Evolutionary conservation across 2,888 invertebrate species (phyloP).

Genomic region (Xylocampa areola): DNA sequence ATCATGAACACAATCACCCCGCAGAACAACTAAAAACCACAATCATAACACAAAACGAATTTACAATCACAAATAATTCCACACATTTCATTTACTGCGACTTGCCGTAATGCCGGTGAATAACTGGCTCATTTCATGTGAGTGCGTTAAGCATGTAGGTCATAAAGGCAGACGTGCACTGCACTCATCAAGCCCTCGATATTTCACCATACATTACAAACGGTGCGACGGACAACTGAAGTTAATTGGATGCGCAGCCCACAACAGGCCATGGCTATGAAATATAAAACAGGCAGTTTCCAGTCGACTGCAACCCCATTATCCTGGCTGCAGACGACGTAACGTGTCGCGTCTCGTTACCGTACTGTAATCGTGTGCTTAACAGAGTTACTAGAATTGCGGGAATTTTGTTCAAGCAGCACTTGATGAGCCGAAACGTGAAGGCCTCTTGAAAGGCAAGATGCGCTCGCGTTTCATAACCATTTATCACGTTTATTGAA

Average conservation of each 20-base stretch:
- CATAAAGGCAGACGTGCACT: slow-evolving; percentile 69
- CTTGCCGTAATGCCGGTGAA: slow-evolving; percentile 52
- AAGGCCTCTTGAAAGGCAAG: slow-evolving; percentile 26
- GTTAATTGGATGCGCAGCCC: slow-evolving; percentile 86
- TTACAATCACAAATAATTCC: slow-evolving; percentile 42
- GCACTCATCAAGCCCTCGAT: slow-evolving; percentile 81
- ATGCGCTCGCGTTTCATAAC: slow-evolving; percentile 15
- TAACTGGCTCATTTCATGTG: slow-evolving; percentile 53
- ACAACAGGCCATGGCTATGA: slow-evolving; percentile 74
- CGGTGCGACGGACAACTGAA: slow-evolving; percentile 79
- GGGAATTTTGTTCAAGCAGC: slow-evolving; percentile 69
- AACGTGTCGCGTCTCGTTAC: slow-evolving; percentile 63
- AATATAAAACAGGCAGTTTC: slow-evolving; percentile 78
- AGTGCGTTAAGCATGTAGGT: slow-evolving; percentile 63
- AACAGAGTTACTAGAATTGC: slow-evolving; percentile 62
- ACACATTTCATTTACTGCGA: slow-evolving; percentile 54
- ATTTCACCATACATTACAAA: slow-evolving; percentile 83
- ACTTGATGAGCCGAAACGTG: slow-evolving; percentile 65
- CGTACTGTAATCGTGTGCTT: slow-evolving; percentile 54
- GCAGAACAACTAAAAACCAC: no score
- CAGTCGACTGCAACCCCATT: slow-evolving; percentile 67
- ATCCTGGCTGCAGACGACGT: slow-evolving; percentile 65
- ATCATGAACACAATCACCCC: no score
- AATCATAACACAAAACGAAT: slow-evolving; percentile 21
- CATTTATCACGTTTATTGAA: not conserved